Conservation (phyloP, 2,113 vertebrate species). For the Podocnemis expansa region DNA sequence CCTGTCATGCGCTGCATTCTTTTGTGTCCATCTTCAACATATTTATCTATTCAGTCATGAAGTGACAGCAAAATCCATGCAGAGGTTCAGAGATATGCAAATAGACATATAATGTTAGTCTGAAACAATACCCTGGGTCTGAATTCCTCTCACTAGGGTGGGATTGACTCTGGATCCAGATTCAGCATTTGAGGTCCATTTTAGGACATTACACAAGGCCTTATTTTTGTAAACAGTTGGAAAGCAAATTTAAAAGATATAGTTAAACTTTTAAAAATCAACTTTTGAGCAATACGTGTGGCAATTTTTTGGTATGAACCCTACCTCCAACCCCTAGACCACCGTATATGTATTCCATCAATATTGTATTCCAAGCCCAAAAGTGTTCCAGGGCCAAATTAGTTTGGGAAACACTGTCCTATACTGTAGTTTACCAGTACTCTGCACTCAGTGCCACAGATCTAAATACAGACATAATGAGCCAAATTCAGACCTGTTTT, state of each 20-base stretch:
- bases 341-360: no score
- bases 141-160: background rate
- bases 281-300: no score
- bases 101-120: background rate
- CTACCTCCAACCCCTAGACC: no score
- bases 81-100: background rate
- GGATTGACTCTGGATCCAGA: background rate
- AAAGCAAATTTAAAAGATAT: background rate
- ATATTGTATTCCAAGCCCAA: no score
- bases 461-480: background rate
- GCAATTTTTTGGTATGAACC: no score
- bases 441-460: background rate
- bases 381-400: no score
- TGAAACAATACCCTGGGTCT: background rate
- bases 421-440: background rate
- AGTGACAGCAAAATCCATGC: background rate
- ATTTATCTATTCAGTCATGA: background rate
- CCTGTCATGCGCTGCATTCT: background rate
- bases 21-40: background rate
- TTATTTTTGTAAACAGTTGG: background rate
- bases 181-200: background rate
- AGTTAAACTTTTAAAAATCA: no score
- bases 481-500: background rate
- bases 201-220: background rate
- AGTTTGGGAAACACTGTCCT: no score